Conservation (phyloP, 2,888 invertebrate species). For the Drosophila melanosoma region DNA sequence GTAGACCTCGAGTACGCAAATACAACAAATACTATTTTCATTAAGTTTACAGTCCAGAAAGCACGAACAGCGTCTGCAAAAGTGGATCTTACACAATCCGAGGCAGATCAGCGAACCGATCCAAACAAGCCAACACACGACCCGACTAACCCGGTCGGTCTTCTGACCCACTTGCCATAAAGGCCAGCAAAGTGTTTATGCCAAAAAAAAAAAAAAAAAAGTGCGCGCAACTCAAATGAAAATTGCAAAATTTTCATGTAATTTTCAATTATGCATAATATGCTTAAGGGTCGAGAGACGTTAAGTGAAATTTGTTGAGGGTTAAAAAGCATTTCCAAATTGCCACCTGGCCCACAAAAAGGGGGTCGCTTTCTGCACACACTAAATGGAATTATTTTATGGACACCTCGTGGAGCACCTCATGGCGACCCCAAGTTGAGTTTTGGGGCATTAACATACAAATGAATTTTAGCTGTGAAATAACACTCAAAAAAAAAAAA, state of each 20-base stretch:
- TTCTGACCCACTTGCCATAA: constrained; percentile 54
- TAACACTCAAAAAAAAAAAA: not conserved
- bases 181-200: constrained; percentile 46
- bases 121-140: constrained; percentile 24
- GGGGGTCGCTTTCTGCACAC: constrained; percentile 78
- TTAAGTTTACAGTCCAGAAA: constrained; percentile 74
- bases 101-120: constrained; percentile 66
- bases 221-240: constrained; percentile 51
- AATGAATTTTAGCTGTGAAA: constrained; percentile 25
- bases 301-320: constrained; percentile 62
- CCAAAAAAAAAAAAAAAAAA: not conserved
- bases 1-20: constrained; percentile 27
- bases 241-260: constrained; percentile 71
- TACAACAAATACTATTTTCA: constrained; percentile 4
- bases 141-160: constrained; percentile 33
- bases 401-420: constrained; percentile 19
- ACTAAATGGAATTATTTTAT: constrained; percentile 66
- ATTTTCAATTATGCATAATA: constrained; percentile 54
- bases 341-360: constrained; percentile 31
- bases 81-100: constrained; percentile 66
- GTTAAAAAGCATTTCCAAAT: constrained; percentile 4
- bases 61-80: constrained; percentile 56
- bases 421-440: constrained; percentile 15
- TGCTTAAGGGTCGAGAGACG: constrained; percentile 45
- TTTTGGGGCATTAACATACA: constrained; percentile 21